Evolutionary conservation across 2,113 vertebrate genomes (phyloP), one percentile per base, ranked within the genome.

Genomic region (Semnornis frantzii): DNA sequence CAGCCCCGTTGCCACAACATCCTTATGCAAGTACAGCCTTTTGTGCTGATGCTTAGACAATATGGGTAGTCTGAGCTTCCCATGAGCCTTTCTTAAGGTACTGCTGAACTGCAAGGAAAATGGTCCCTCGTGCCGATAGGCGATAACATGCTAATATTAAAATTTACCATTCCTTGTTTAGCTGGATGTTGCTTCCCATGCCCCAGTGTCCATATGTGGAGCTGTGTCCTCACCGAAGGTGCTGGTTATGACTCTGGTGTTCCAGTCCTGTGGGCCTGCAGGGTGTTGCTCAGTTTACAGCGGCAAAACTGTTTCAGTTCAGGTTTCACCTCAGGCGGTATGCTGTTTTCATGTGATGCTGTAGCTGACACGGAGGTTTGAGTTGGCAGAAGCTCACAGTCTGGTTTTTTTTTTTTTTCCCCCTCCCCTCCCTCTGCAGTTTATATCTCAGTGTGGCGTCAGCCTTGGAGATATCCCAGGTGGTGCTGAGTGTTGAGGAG

Each of bases 231-330:
- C n/a, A 10, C 27, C 4, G 2, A 0, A 44, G 42, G 28, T 30
- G 9, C 59, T 72, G 34, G 18, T 2, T 57, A 3, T 0, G 0
- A 33, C 30, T 59, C 30, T 59, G 55, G 14, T 27, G 15, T 65
- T 75, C n/a, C 1, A 0, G 18, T 46, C 27, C 54, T 1, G 0
- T 16, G 12, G 17, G 13, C 20, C 31, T 39, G 57, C 3, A 0
- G 64, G 4, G 2, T 37, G 6, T 21, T 52, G 17, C 24, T 73
- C 9, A 2, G 50, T 69, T 82, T 17, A 20, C 7, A 70, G 30
- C 54, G 50, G 74, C 3, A 5, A 37, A 27, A 12, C 10, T 54
- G 1, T 33, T 66, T 27, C 44, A 21, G 20, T 31, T 60, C 9
- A 28, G 57, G 30, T 42, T 62, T 23, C 3, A 1, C 23, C n/a